Evolutionary conservation across 53 echinoderm and acorn worm genomes (phyloP).

Genomic region (Astropecten irregularis): DNA sequence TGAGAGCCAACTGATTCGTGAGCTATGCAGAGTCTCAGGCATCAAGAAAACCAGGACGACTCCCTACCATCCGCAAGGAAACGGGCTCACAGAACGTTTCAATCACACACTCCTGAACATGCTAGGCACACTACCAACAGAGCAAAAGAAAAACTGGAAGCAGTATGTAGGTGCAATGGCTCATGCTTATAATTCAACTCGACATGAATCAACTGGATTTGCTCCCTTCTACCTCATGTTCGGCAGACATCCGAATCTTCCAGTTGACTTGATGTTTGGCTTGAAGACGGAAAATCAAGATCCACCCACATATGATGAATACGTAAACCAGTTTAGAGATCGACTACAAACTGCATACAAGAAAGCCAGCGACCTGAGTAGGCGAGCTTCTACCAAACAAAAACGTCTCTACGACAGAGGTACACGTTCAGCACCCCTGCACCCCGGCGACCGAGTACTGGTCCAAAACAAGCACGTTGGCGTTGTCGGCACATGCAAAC

Average conservation of each 20-base stretch:
- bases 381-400: background rate
- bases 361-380: background rate
- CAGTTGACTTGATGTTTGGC: constrained; percentile 22
- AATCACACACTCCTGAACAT: constrained; percentile 38
- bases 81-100: constrained; percentile 44
- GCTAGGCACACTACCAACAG: constrained; percentile 34
- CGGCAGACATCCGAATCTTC: constrained; percentile 28
- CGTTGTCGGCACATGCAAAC: background rate
- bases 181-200: constrained; percentile 18
- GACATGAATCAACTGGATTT: constrained; percentile 23
- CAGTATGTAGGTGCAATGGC: constrained; percentile 12
- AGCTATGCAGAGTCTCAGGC: constrained; percentile 26
- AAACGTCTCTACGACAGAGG: constrained; percentile 14
- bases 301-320: background rate
- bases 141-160: constrained; percentile 31
- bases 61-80: constrained; percentile 23
- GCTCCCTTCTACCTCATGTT: constrained; percentile 52
- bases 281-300: background rate
- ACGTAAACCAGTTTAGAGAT: background rate
- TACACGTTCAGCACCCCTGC: background rate
- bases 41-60: constrained; percentile 14
- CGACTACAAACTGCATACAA: background rate
- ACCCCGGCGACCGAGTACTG: constrained; percentile 24
- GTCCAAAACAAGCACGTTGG: background rate
- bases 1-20: constrained; percentile 14